Base-by-base conservation (phyloP, 2,113 vertebrate species). In the Raja brachyura region DNA sequence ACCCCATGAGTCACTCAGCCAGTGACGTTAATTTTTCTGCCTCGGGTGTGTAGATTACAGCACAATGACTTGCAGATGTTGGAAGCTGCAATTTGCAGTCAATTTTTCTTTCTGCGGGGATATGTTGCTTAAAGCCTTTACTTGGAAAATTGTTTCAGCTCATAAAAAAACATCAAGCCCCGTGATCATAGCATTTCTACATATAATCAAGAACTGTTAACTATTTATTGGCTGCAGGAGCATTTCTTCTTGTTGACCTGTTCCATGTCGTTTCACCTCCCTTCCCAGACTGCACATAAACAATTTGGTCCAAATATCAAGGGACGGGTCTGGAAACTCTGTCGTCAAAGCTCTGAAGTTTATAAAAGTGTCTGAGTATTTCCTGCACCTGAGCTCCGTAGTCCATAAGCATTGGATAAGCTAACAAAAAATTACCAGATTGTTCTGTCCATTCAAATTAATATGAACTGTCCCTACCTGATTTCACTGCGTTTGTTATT, bases 41-140 rank as follows among this genome's bases (percentile, higher is more conserved):
- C 90, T 48, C 7, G 66, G 66, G 90, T 73, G 33, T 48, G 33
- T 73, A 73, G 73, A 68, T 73, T 92, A 73, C 20, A 25, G 39
- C 66, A 48, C 39, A 70, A 70, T 92, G 90, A 92, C 90, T 92
- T 92, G 90, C 90, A 92, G 90, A 92, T 92, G 90, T 92, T 70
- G 66, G 33, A 28, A 73, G 22, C 66, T 74, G 90, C 39, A 92
- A 92, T 70, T 73, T 73, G 33, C 20, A 25, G 90, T 22, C 39
- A 68, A 73, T 63, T 66, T 88, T n/a, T 88, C 28, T 88, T 66
- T 63, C 83, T 88, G 83, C 59, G 83, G 83, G 83, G 83, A 56
- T n/a, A 4, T 14, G 5, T 88, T 31, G 83, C 83, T 14, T 1
- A 16, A 73, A 92, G 66, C 39, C 33, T 70, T 92, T 33, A 31